These are phyloP conservation scores for Crotophaga sulcirostris DNA, from an alignment of 2,113 vertebrate genomes.

Conservation along the genomic window DNA sequence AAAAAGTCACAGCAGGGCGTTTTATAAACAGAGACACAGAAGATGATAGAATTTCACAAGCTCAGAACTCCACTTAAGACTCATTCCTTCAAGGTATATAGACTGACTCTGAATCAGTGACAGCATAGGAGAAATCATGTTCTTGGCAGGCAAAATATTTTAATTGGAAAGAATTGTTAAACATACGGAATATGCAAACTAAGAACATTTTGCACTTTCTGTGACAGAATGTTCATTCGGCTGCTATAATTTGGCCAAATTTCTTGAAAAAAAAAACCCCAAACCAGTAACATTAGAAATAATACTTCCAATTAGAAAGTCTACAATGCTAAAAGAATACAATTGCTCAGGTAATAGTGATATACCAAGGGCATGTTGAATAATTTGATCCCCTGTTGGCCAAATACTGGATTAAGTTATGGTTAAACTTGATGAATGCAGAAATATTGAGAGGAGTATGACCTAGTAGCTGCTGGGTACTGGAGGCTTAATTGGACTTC, in stretches of 20 bases:
- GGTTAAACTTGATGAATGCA: not conserved
- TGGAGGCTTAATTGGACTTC: not conserved
- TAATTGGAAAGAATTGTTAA: constrained; percentile 8
- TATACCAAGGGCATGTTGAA: not conserved
- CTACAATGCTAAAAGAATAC: not conserved
- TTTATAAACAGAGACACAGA: not conserved
- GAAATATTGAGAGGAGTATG: not conserved
- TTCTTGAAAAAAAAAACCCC: not conserved
- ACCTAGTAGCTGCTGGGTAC: not conserved
- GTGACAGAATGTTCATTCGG: constrained; percentile 30
- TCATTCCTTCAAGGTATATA: not conserved
- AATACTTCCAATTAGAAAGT: not conserved
- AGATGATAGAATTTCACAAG: not conserved
- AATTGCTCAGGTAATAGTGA: not conserved
- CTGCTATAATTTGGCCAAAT: constrained; percentile 30
- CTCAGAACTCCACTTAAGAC: not conserved
- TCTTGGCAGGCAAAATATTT: constrained; percentile 28
- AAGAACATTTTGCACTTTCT: constrained; percentile 49
- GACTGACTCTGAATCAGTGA: not conserved
- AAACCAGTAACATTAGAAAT: not conserved
- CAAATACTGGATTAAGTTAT: not conserved
- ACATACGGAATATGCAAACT: constrained; percentile 12
- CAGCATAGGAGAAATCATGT: not conserved
- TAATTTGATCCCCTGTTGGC: not conserved
- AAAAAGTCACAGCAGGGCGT: not conserved